Conservation (phyloP, 64 coral and sea anemone species). For the Dendrophyllia cribrosa region DNA sequence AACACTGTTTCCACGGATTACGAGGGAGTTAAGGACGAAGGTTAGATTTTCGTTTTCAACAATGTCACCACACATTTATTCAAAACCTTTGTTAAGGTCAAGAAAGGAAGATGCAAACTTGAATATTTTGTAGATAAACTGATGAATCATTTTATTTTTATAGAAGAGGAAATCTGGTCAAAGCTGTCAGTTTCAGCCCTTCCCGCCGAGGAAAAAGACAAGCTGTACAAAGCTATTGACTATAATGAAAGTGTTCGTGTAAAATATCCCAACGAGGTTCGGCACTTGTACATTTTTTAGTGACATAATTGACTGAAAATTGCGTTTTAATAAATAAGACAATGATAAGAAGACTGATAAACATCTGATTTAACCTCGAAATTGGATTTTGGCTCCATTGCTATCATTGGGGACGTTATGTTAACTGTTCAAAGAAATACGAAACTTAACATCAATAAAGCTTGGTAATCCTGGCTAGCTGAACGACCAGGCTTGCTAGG, state of each 20-base stretch:
- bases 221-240: constrained; percentile 75
- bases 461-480: no score
- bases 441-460: no score
- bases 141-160: neutral
- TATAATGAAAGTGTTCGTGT: constrained; percentile 63
- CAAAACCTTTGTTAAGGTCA: neutral
- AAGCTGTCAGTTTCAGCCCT: constrained; percentile 58
- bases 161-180: constrained; percentile 41
- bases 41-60: no score
- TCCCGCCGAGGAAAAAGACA: constrained; percentile 67
- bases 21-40: neutral
- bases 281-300: neutral
- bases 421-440: no score
- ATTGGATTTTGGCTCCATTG: no score
- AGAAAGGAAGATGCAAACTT: neutral
- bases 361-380: no score
- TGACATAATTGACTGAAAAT: no score
- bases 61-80: neutral
- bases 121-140: neutral
- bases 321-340: no score
- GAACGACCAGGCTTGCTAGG: no score
- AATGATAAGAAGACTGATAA: no score
- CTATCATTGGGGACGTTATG: no score
- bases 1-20: neutral
- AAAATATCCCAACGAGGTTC: constrained; percentile 75